A percentile compares a stretch with the other conserved stretches of the same genome.
These are phyloP conservation scores for Hybos culiciformis DNA, from an alignment of 2,888 invertebrate genomes.

Conservation along the genomic window DNA sequence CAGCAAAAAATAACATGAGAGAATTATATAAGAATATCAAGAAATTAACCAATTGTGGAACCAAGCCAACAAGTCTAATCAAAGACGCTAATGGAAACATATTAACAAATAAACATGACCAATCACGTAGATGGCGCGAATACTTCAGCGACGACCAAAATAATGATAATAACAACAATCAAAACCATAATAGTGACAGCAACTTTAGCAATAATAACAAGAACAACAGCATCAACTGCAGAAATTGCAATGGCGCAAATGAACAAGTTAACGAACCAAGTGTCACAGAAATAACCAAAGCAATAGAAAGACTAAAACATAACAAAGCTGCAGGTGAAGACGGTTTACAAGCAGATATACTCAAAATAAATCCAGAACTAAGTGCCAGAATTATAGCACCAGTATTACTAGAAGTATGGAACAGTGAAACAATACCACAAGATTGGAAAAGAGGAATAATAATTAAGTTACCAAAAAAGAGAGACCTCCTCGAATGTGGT, in stretches of 20 bases:
- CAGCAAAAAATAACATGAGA: too few relatives aligned
- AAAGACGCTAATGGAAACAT: too few relatives aligned
- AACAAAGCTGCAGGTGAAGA: neutral
- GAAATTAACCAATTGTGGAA: too few relatives aligned
- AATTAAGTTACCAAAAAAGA: slow-evolving; percentile 10
- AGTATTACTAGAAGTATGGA: slow-evolving; percentile 4
- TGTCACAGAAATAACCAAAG: neutral
- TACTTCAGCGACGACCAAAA: too few relatives aligned
- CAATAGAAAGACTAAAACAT: neutral
- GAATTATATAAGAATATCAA: too few relatives aligned
- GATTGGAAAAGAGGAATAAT: slow-evolving; percentile 13
- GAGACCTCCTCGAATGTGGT: neutral
- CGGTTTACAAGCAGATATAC: neutral
- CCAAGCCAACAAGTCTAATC: too few relatives aligned
- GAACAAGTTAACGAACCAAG: neutral
- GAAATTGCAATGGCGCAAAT: neutral
- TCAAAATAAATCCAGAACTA: neutral
- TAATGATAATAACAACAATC: too few relatives aligned
- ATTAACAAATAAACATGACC: too few relatives aligned
- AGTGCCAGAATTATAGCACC: neutral
- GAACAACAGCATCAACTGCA: too few relatives aligned
- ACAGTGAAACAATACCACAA: slow-evolving; percentile 11
- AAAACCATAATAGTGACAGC: too few relatives aligned
- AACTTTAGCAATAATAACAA: too few relatives aligned
- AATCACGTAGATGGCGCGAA: too few relatives aligned